phyloP scores from a whole-genome alignment of 1,140 invertebrate genomes.

The Euwallacea similis region DNA sequence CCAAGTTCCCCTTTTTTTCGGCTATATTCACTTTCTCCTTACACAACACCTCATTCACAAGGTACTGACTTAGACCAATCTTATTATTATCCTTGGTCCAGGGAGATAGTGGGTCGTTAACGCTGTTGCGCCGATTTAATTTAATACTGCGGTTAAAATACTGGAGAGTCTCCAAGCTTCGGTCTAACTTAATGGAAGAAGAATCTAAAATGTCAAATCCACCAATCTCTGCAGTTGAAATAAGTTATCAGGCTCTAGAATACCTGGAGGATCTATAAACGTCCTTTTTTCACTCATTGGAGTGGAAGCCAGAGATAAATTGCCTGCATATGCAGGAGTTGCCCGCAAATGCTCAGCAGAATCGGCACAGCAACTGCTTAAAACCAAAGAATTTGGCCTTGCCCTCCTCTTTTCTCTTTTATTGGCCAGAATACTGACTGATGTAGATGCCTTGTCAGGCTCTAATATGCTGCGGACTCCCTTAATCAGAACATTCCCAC shows the following conservation, averaged over 20 bases:
- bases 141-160: background rate
- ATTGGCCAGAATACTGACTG: too few species aligned
- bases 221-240: too few species aligned
- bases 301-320: slow-evolving; percentile 58
- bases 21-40: background rate
- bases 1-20: slow-evolving; percentile 64
- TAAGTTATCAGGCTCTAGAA: background rate
- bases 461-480: too few species aligned
- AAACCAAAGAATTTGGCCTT: slow-evolving; percentile 55
- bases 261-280: slow-evolving; percentile 54
- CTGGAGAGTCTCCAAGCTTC: background rate
- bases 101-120: slow-evolving; percentile 76
- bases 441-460: too few species aligned
- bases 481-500: too few species aligned
- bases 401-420: background rate
- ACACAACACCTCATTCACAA: slow-evolving; percentile 43
- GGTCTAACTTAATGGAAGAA: too few species aligned
- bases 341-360: background rate
- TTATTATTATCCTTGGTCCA: slow-evolving; percentile 71
- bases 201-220: too few species aligned
- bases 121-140: slow-evolving; percentile 61
- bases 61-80: slow-evolving; percentile 12
- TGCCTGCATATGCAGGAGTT: too few species aligned
- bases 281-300: slow-evolving; percentile 69
- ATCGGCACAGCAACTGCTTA: slow-evolving; percentile 35